Base-by-base conservation (phyloP, 2,797 vertebrate species). In the Labeo calbasu region DNA sequence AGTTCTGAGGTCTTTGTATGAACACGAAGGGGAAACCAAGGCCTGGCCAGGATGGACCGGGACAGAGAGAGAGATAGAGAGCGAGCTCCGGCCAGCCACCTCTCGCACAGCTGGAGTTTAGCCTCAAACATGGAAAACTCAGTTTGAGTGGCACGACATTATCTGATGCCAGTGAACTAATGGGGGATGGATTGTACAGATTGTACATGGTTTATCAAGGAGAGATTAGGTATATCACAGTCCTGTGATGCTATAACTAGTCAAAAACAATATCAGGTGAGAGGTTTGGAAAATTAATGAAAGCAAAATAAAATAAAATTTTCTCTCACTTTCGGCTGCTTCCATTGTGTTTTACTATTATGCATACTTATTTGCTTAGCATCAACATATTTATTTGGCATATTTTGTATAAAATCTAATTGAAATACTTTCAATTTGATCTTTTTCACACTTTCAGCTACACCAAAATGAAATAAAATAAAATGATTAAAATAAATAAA, bases 21-120 rank as follows among this genome's bases (percentile, higher is more conserved):
- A 86, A 77, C 83, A 85, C 25, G 72, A 75, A 78, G 70, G 76
- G 84, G 81, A 87, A 86, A 71, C 53, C 69, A 19, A 28, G 82
- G 87, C 87, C 89, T 89, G 89, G 87, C 87, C 86, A 83, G 83
- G 57, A 83, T 79, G 83, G 88, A 91, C 84, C 84, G 86, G 88
- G 90, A 75, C 28, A 28, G 73, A 17, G 48, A 84, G 75, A 11
- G 53, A 78, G 28, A 32, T 32, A 32, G 28, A 32, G 79, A 84
- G 50, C 82, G 50, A 85, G 80, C 73, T 61, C n/a, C 23, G 69
- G n/a, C 25, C 77, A 70, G 69, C 70, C 77, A 76, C 70, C 76
- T 57, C 61, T 83, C 36, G 32, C 59, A 12, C 63, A 76, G 82
- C 82, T 50, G 76, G 76, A 76, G 70, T 57, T 68, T 48, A 72